These are phyloP conservation scores for Oophaga pumilio DNA, from an alignment of 2,113 vertebrate species.

Conservation along the genomic window DNA sequence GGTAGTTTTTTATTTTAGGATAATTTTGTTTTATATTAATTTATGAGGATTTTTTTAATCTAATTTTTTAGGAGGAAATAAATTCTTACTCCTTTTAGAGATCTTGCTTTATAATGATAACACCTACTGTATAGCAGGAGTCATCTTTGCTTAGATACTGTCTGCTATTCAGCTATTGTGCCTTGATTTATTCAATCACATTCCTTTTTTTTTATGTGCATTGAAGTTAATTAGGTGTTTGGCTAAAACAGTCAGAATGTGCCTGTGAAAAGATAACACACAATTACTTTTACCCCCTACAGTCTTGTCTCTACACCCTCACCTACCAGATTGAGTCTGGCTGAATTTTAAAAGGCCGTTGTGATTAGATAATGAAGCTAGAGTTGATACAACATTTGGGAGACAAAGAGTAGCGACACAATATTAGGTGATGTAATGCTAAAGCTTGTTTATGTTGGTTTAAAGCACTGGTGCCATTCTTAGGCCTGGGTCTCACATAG, in stretches of 20 bases:
- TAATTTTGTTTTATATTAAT: no score
- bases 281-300: constrained; percentile 56
- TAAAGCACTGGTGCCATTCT: constrained; percentile 31
- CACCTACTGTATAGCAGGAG: background rate
- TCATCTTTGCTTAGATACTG: background rate
- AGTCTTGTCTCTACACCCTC: constrained; percentile 49
- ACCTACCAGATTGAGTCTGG: constrained; percentile 49
- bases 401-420: background rate
- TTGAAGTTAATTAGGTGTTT: constrained; percentile 59
- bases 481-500: no score
- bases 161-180: background rate
- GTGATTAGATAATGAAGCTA: constrained; percentile 57
- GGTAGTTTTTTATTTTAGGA: no score
- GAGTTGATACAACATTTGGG: constrained; percentile 19
- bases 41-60: no score
- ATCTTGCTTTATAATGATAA: background rate
- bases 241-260: constrained; percentile 56
- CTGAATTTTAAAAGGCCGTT: constrained; percentile 42
- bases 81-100: background rate
- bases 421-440: constrained; percentile 25
- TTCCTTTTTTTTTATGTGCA: constrained; percentile 54
- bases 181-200: constrained; percentile 41
- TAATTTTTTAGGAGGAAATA: background rate
- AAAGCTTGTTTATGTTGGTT: constrained; percentile 48
- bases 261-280: constrained; percentile 55